Evolutionary conservation across 1,140 invertebrate species (phyloP), one percentile per base, ranked within the genome.

Genomic region (Homalodisca vitripennis): DNA sequence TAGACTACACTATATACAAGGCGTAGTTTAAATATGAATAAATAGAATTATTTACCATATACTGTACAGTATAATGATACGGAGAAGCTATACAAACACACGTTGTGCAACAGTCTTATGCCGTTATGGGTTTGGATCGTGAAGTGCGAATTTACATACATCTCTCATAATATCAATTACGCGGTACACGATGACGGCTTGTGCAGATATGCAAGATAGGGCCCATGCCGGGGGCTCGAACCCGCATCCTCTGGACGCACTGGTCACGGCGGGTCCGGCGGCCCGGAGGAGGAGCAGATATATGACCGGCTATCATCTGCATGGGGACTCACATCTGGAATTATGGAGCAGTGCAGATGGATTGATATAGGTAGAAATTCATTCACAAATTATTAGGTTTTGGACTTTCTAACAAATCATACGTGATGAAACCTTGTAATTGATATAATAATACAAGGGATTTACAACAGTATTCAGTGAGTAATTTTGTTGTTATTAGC

Each of bases 141-240:
- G 55, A 30, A 60, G 55, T 30, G 27, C 55, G 27, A 26, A 60
- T 60, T 60, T 60, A 13, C 55, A 60, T 60, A 60, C 55, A 60
- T 60, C 55, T 60, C 55, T 27, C 55, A 60, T 60, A 60, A 60
- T 60, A 60, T 60, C 55, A 60, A 60, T 60, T 60, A 60, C 55
- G 10, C 24, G 12, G 27, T 22, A 60, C 55, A 60, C 2, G 55
- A 30, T 30, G 27, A 60, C 22, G n/a, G n/a, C n/a, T n/a, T n/a
- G n/a, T n/a, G n/a, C n/a, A 60, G 14, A 60, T 60, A 26, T 26
- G 34, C 26, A 26, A 60, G 55, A 60, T 60, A 60, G 55, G 29
- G 26, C 55, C 22, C 24, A 30, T 13, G 24, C 27, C 24, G 24
- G 24, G 14, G 26, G 55, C 55, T 13, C 22, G 12, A 26, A 27